Percentiles rank a stretch among this genome's conserved stretches.
Conservation (phyloP, 2,113 vertebrate genomes). For the Rhynchomys soricoides region DNA sequence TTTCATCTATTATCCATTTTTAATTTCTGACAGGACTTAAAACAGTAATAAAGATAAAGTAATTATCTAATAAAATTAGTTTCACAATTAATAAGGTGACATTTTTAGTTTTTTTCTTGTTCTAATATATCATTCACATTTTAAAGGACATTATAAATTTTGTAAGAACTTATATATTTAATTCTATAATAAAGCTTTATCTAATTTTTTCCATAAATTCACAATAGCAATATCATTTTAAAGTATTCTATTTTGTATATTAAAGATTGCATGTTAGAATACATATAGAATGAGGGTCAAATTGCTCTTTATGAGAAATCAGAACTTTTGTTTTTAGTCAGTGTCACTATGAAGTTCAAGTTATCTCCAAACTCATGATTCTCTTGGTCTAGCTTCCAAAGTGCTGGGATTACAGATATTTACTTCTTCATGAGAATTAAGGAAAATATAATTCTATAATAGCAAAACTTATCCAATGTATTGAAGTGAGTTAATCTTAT, state of each 20-base stretch:
- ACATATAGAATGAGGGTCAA: not conserved
- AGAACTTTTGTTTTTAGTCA: not conserved
- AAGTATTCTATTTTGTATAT: not conserved
- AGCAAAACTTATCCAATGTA: not conserved
- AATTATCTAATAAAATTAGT: constrained; percentile 39
- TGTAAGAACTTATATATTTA: not conserved
- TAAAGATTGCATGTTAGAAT: not conserved
- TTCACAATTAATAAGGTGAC: constrained; percentile 18
- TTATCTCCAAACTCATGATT: not conserved
- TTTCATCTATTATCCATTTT: not conserved
- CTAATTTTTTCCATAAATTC: not conserved
- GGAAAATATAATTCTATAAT: not conserved
- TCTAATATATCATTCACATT: constrained; percentile 1
- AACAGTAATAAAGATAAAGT: constrained; percentile 11
- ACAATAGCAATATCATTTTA: not conserved
- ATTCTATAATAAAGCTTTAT: not conserved
- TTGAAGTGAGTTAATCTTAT: constrained; percentile 32
- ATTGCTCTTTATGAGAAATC: constrained; percentile 22
- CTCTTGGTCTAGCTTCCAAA: not conserved
- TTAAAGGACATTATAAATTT: constrained; percentile 32
- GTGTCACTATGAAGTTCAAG: not conserved
- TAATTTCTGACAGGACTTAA: constrained; percentile 29
- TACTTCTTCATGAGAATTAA: not conserved
- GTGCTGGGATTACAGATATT: not conserved
- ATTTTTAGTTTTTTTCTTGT: constrained; percentile 34